Base-by-base conservation (phyloP, 64 coral and sea anemone genomes). In the Porites lutea region DNA sequence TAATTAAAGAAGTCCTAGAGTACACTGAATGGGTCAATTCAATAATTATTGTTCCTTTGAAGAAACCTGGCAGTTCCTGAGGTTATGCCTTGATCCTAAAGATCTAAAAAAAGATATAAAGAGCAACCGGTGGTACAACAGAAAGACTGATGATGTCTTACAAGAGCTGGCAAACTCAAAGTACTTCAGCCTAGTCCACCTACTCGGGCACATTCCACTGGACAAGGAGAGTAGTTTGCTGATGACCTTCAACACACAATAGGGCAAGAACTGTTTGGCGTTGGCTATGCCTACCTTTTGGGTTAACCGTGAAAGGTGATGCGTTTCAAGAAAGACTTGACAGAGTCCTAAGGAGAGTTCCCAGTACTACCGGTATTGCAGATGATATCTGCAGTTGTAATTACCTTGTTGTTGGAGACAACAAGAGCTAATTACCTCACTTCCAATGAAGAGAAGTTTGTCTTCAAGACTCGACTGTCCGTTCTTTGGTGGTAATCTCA, bases 401-500 rank as follows among this genome's bases (percentile, higher is more conserved):
- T 90, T 43, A 94, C 65, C 67, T 5, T 13, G 3, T 51, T 89
- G 9, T 59, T 90, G 14, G 59, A 85, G 70, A 10, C 78, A 53
- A 88, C 93, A 22, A 86, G 79, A 71, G 80, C 82, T 66, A 62
- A 72, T 18, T 90, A 90, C 61, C 48, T 87, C 18, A 90, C 69
- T 52, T 87, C 86, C 13, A 95, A 90, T 72, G 61, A 19, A 43
- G 65, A 57, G 43, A 94, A 84, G 27, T 77, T 94, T 54, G 67
- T 84, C 22, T 63, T 82, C 18, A 82, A 27, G 49, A 69, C 82
- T 46, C 47, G 72, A 95, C 63, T 80, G 54, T 16, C 74, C 82
- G 16, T 95, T 90, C 62, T 78, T 90, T 67, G 88, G 88, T 72
- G 79, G 83, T 74, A 87, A 86, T 11, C 69, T 91, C 37, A 83